phyloP scores from a whole-genome alignment of 2,888 invertebrate species.

The Caenorhabditis becei region DNA sequence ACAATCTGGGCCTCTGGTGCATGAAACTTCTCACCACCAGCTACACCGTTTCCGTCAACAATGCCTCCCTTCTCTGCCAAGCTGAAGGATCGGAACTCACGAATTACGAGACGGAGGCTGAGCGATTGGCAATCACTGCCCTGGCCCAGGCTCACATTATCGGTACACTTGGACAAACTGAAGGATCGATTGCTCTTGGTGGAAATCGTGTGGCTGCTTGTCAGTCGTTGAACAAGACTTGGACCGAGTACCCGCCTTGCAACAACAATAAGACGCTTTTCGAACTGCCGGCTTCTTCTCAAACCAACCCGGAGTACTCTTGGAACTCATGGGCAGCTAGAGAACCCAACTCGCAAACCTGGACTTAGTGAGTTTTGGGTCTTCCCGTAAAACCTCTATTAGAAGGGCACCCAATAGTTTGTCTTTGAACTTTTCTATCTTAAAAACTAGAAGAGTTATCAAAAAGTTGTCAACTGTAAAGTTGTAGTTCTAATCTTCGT shows the following conservation, averaged over 20 bases:
- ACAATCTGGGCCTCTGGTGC: constrained; percentile 21
- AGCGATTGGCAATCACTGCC: not conserved
- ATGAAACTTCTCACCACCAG: constrained; percentile 19
- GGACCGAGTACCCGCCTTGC: not conserved
- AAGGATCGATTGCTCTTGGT: constrained; percentile 18
- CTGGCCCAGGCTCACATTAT: constrained; percentile 9
- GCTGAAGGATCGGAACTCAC: not conserved
- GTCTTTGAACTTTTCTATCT: no score
- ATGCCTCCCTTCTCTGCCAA: not conserved
- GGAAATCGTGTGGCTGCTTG: constrained; percentile 11
- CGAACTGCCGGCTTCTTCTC: constrained; percentile 10
- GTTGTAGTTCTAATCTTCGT: no score
- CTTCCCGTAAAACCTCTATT: not conserved
- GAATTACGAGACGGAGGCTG: constrained; percentile 14
- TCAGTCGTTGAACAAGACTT: not conserved
- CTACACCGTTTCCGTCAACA: constrained; percentile 8
- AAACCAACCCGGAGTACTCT: constrained; percentile 24
- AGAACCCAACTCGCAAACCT: constrained; percentile 20
- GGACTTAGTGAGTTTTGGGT: constrained; percentile 22
- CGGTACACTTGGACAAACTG: not conserved
- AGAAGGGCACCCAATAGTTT: no score
- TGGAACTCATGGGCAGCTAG: constrained; percentile 27
- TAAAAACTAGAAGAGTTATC: no score
- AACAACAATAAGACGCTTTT: constrained; percentile 1
- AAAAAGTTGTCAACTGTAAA: no score